A percentile compares a stretch with the other conserved stretches of the same genome.
These are phyloP conservation scores for Phycodurus eques DNA, from an alignment of 2,113 vertebrate species.

Conservation along the genomic window DNA sequence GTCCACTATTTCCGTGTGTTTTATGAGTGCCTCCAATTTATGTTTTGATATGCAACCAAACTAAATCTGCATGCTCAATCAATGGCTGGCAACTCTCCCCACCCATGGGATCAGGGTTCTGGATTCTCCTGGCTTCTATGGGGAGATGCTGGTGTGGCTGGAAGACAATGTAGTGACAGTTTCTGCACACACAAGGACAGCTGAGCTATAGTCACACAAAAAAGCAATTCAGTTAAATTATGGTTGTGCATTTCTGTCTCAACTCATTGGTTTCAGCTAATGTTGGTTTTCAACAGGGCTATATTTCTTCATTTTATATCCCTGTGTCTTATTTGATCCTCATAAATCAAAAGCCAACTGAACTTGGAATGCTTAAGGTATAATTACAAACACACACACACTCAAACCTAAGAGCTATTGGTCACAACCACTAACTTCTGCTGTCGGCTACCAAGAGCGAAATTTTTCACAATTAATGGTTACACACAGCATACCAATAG, in stretches of 20 bases:
- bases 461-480: constrained; percentile 14
- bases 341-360: constrained; percentile 6
- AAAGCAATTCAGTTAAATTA: not conserved
- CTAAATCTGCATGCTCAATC: not conserved
- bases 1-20: constrained; percentile 4
- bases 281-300: not conserved
- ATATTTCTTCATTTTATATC: not conserved
- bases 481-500: constrained; percentile 9
- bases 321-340: not conserved
- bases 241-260: not conserved
- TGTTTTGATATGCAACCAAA: not conserved
- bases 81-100: constrained; percentile 2
- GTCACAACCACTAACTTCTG: not conserved
- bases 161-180: not conserved
- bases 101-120: not conserved
- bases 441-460: not conserved
- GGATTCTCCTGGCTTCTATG: not conserved
- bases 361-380: constrained; percentile 4
- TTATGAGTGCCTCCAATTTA: not conserved
- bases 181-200: not conserved
- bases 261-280: constrained; percentile 5
- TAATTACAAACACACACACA: constrained; percentile 1
- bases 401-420: constrained; percentile 9
- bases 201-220: not conserved
- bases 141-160: not conserved